Percentiles rank a stretch among this genome's conserved stretches.
Conservation (phyloP, 2,113 vertebrate genomes). For the Brachionichthys hirsutus region DNA sequence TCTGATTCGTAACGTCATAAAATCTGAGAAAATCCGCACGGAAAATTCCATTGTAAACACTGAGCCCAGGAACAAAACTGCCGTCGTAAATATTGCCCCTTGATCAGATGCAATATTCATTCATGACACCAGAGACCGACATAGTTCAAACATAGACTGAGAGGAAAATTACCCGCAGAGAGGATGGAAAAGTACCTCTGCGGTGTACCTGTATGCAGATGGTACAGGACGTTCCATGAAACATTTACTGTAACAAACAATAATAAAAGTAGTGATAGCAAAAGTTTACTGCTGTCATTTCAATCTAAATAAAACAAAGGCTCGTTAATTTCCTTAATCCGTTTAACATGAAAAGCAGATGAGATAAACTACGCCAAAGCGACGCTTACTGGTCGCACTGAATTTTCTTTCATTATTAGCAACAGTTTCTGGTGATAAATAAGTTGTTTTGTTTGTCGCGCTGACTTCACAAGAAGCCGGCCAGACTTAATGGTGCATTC, state of each 20-base stretch:
- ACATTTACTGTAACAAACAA: slow-evolving; percentile 13
- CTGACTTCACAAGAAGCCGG: slow-evolving; percentile 11
- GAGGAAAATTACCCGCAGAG: slow-evolving; percentile 46
- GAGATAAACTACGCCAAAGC: no score
- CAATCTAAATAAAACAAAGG: no score
- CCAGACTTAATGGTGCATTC: slow-evolving; percentile 42
- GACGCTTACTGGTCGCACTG: no score
- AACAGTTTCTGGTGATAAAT: no score
- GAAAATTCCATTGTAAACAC: slow-evolving; percentile 43
- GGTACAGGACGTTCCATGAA: slow-evolving; percentile 20
- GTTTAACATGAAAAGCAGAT: no score
- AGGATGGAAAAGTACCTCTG: slow-evolving; percentile 52
- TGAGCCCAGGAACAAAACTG: slow-evolving; percentile 6
- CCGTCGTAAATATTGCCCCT: not conserved
- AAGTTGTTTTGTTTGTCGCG: slow-evolving; percentile 1
- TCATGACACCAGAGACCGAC: slow-evolving; percentile 63
- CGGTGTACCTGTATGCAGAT: not conserved
- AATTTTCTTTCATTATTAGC: no score
- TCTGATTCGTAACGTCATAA: no score
- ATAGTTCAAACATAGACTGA: slow-evolving; percentile 24
- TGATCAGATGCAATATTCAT: slow-evolving; percentile 4
- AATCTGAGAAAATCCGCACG: not conserved
- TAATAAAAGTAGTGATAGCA: not conserved
- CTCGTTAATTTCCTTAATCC: no score
- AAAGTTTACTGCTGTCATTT: no score